Conservation (phyloP, 2,797 vertebrate species). For the Sternarchorhynchus goeldii region DNA sequence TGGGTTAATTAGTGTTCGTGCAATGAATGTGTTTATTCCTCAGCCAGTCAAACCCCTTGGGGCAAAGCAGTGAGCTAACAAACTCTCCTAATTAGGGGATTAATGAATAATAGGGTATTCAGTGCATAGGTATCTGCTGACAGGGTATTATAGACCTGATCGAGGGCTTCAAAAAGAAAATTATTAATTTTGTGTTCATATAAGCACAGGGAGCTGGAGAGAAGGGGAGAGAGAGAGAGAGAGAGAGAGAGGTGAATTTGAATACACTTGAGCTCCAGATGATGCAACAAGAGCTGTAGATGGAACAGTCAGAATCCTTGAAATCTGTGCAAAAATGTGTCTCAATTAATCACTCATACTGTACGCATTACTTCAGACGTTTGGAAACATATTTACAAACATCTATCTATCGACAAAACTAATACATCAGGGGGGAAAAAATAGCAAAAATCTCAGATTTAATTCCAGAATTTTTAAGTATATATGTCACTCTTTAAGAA, state of each 20-base stretch:
- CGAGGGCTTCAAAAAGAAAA: slow-evolving; percentile 30
- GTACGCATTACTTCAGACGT: no score
- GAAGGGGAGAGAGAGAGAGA: background rate
- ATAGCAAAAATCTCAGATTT: no score
- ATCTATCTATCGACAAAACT: no score
- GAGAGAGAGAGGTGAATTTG: background rate
- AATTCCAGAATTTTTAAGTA: no score
- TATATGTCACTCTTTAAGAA: no score
- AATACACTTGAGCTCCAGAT: no score
- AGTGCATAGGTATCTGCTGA: slow-evolving; percentile 42
- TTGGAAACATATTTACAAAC: no score
- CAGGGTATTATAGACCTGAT: slow-evolving; percentile 37
- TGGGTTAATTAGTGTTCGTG: slow-evolving; percentile 60
- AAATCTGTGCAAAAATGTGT: no score
- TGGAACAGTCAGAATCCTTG: no score
- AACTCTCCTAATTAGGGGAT: slow-evolving; percentile 60
- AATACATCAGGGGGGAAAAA: no score
- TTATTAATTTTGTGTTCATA: slow-evolving; percentile 24
- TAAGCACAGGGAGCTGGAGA: background rate
- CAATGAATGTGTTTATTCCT: slow-evolving; percentile 58
- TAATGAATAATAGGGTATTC: slow-evolving; percentile 57
- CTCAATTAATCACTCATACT: no score
- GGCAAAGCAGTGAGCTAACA: slow-evolving; percentile 52
- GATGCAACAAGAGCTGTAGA: no score
- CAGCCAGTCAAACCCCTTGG: slow-evolving; percentile 56